Base-by-base conservation (phyloP, 2,888 invertebrate genomes). In the Dicyrtoma fusca region DNA sequence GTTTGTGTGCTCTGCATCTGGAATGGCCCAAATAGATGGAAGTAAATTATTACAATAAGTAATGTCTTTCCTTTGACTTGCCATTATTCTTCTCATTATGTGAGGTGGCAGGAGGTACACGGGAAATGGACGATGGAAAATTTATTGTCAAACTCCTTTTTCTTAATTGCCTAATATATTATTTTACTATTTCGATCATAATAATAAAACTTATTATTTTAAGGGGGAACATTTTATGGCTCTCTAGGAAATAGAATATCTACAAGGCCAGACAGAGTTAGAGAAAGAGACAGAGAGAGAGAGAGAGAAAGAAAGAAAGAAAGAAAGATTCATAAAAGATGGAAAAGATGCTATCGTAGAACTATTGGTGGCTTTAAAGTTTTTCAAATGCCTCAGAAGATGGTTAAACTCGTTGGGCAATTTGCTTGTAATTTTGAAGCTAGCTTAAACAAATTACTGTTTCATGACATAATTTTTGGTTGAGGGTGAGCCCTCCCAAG, bases 151-250 rank as follows among this genome's bases (percentile, higher is more conserved):
- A 66, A 51, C 11, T 47, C 49, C 65, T 34, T 6, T 4, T 44
- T 47, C 47, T 25, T 53, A 66, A 66, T 64, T 64, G 64, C 64
- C 21, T 47, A 66, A 53, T 53, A 66, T 66, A 53, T 66, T 53
- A 64, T 64, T 64, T 64, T 17, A 34, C 49, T 44, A 62, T 62
- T 10, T 34, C 3, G 13, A 23, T 49, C 49, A 34, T 34, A 34
- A 34, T 34, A 34, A 34, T 34, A 34, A 34, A 34, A 34, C 34
- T 34, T 34, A 34, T 34, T 34, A 34, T 34, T 34, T 34, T 34
- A 34, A 34, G 34, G 34, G 34, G 34, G 34, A 3, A 34, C 34
- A 34, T 34, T 34, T 34, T 34, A 34, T 8, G 8, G 34, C 34
- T 34, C 8, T 34, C 34, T 8, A 34, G 34, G 34, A 34, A 34